Percentiles rank a stretch among this genome's conserved stretches.
Evolutionary conservation across 37 sponge, comb jelly and placozoan genomes (phyloP).

Genomic region (Dysidea cf. avara): DNA sequence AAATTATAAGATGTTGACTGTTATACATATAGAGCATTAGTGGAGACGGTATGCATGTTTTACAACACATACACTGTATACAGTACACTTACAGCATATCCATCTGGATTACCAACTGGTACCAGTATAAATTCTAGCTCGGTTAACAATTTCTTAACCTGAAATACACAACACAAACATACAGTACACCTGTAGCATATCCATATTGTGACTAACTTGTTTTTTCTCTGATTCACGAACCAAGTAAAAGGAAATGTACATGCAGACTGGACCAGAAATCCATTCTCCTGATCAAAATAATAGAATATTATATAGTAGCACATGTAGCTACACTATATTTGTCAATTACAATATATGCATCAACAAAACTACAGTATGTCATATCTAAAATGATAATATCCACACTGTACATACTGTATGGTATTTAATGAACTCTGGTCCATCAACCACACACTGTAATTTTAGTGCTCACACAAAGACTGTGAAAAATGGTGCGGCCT

Average conservation of each 20-base stretch:
- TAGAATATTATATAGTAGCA: no score
- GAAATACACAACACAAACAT: background rate
- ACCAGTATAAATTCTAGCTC: slow-evolving; percentile 65
- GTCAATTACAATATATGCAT: no score
- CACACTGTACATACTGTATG: no score
- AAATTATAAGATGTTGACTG: no score
- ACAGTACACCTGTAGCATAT: background rate
- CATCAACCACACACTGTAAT: no score
- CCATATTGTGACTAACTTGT: background rate
- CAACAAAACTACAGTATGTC: no score
- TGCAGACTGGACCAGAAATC: slow-evolving; percentile 68
- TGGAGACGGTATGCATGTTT: background rate
- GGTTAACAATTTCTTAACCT: slow-evolving; percentile 36
- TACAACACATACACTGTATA: background rate
- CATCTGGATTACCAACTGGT: slow-evolving; percentile 83
- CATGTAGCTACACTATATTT: no score
- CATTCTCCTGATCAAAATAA: slow-evolving; percentile 49
- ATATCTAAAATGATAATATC: no score
- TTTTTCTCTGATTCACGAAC: slow-evolving; percentile 4
- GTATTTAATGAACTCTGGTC: no score
- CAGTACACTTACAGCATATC: slow-evolving; percentile 59
- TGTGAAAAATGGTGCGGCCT: no score
- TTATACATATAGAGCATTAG: no score
- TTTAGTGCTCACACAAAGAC: no score
- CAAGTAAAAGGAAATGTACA: slow-evolving; percentile 34